Evolutionary conservation across 1,140 invertebrate species (phyloP).

Genomic region (Cyrtorhinus lividipennis): DNA sequence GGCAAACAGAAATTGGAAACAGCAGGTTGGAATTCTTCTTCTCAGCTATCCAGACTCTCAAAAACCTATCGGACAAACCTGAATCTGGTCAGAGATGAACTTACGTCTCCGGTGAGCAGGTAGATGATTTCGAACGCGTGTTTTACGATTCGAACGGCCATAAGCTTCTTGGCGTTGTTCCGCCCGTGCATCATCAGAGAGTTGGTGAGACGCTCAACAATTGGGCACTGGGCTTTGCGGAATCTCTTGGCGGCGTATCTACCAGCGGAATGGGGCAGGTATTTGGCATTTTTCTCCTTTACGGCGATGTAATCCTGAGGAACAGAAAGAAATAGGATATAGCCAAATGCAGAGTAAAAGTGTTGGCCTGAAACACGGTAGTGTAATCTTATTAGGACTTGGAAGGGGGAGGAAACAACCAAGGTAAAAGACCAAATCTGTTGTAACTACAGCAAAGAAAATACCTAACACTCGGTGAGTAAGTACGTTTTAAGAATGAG

Average conservation of each 20-base stretch:
- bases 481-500: no score
- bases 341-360: neutral
- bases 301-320: constrained; percentile 94
- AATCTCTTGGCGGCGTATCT: constrained; percentile 98
- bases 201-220: constrained; percentile 94
- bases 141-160: constrained; percentile 97
- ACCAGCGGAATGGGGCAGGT: constrained; percentile 94
- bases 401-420: neutral
- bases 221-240: constrained; percentile 97
- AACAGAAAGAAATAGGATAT: constrained; percentile 26
- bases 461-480: no score
- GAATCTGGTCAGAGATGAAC: neutral
- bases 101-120: constrained; percentile 88
- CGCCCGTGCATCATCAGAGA: constrained; percentile 99
- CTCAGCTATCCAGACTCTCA: no score
- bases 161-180: constrained; percentile 98
- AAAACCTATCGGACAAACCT: no score
- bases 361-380: neutral
- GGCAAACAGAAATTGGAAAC: no score
- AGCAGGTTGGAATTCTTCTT: no score
- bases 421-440: no score
- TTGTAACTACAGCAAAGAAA: no score
- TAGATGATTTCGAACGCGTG: constrained; percentile 99
- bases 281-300: constrained; percentile 97
- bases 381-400: no score